These are phyloP conservation scores for Anniella stebbinsi DNA, from an alignment of 2,797 vertebrate species.

Conservation along the genomic window DNA sequence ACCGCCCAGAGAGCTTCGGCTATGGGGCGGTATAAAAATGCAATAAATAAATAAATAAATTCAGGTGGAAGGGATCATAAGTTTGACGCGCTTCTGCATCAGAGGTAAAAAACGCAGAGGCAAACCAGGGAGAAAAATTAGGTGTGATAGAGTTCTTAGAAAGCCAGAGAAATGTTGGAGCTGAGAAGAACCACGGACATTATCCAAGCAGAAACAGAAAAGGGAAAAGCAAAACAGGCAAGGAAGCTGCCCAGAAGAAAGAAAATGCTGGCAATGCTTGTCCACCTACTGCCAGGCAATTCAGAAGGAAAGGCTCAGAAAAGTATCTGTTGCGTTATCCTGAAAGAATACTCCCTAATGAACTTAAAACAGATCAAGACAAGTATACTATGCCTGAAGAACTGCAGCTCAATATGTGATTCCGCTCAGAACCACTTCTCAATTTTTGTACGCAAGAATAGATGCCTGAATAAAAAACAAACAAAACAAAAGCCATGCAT, in stretches of 20 bases:
- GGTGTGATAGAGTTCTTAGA: no score
- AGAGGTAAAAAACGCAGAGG: no score
- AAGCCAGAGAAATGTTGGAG: neutral
- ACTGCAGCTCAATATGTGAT: slow-evolving; percentile 20
- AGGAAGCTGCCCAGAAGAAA: slow-evolving; percentile 41
- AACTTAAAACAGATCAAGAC: slow-evolving; percentile 28
- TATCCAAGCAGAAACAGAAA: slow-evolving; percentile 18
- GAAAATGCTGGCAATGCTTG: neutral
- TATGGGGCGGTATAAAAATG: no score
- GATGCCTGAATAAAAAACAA: neutral
- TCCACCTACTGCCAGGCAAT: accelerated
- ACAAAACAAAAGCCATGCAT: neutral
- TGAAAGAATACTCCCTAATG: slow-evolving; percentile 3
- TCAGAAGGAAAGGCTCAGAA: neutral
- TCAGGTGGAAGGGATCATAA: no score
- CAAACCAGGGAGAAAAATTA: no score
- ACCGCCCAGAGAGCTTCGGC: no score
- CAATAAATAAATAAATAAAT: no score
- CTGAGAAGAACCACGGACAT: neutral
- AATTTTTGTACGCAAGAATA: neutral
- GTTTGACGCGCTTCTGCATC: no score
- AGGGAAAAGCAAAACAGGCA: slow-evolving; percentile 19
- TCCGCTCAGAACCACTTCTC: slow-evolving; percentile 1
- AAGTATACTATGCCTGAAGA: slow-evolving; percentile 34
- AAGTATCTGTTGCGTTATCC: slow-evolving; percentile 12